phyloP scores from a whole-genome alignment of 2,113 vertebrate genomes.

The Solenodon paradoxus region DNA sequence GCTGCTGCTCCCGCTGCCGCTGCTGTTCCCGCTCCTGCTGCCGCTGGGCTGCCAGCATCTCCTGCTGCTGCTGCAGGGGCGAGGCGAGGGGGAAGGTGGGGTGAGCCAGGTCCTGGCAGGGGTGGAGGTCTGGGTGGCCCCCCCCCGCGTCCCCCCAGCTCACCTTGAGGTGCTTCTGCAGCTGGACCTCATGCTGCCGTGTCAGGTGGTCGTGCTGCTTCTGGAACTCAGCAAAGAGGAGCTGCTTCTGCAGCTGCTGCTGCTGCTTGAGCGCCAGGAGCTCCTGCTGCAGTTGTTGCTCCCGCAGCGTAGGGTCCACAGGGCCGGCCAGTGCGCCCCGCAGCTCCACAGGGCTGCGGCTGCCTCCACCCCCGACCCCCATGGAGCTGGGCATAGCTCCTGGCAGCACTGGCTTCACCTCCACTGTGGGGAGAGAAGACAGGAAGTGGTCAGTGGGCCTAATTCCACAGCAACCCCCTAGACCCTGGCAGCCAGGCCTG shows the following conservation, averaged over 20 bases:
- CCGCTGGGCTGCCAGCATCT: constrained; percentile 87
- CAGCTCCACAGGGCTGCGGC: constrained; percentile 87
- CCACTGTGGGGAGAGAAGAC: constrained; percentile 80
- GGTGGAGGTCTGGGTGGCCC: neutral
- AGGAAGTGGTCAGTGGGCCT: neutral
- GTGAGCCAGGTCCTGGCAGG: neutral
- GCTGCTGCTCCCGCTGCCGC: constrained; percentile 86
- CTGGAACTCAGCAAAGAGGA: constrained; percentile 96
- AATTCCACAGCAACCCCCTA: neutral
- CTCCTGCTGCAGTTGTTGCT: constrained; percentile 95
- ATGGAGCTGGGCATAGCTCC: constrained; percentile 89
- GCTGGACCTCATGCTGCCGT: constrained; percentile 94
- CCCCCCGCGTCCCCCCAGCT: neutral
- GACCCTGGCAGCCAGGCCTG: neutral
- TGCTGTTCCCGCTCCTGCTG: constrained; percentile 90
- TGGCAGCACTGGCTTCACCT: constrained; percentile 90
- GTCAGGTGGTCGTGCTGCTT: constrained; percentile 96
- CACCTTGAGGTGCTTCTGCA: constrained; percentile 97
- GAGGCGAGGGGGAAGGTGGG: accelerated
- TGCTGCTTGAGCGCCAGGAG: constrained; percentile 93
- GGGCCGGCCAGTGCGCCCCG: constrained; percentile 86
- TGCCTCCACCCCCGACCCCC: constrained; percentile 81
- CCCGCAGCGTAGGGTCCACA: constrained; percentile 86
- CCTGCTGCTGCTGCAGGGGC: constrained; percentile 86
- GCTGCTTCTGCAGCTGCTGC: constrained; percentile 96